These are phyloP conservation scores for Spea multiplicata DNA, from an alignment of 2,113 vertebrate species.

Conservation along the genomic window DNA sequence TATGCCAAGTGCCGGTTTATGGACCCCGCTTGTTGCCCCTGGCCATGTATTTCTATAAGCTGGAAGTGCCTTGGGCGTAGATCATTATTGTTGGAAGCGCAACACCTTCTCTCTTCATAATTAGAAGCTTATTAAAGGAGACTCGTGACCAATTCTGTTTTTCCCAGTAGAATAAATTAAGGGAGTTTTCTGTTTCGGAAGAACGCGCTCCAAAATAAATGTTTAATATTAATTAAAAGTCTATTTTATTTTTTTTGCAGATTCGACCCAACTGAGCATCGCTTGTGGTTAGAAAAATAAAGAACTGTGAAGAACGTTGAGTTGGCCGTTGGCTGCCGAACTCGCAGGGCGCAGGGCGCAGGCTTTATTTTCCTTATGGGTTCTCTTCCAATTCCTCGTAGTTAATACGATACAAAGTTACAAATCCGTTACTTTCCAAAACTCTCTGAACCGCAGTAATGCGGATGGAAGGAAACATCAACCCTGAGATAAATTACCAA, in stretches of 20 bases:
- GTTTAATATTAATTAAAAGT: background rate
- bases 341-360: no score
- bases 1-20: background rate
- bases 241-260: background rate
- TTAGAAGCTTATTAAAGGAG: conserved; percentile 29
- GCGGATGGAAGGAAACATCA: no score
- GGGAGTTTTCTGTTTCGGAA: conserved; percentile 5
- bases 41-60: conserved; percentile 2
- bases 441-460: no score
- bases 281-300: background rate
- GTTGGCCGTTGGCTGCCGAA: no score
- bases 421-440: no score
- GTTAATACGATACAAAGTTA: no score
- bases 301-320: no score
- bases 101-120: conserved; percentile 11
- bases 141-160: conserved; percentile 11
- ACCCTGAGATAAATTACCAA: no score
- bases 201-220: background rate
- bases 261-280: background rate
- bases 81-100: conserved; percentile 27
- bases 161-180: conserved; percentile 32
- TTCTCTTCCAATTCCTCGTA: no score
- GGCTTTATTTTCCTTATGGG: no score
- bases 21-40: background rate
- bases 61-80: conserved; percentile 10